phyloP scores from a whole-genome alignment of 2,113 vertebrate genomes.

The Pteruthius melanotis region DNA sequence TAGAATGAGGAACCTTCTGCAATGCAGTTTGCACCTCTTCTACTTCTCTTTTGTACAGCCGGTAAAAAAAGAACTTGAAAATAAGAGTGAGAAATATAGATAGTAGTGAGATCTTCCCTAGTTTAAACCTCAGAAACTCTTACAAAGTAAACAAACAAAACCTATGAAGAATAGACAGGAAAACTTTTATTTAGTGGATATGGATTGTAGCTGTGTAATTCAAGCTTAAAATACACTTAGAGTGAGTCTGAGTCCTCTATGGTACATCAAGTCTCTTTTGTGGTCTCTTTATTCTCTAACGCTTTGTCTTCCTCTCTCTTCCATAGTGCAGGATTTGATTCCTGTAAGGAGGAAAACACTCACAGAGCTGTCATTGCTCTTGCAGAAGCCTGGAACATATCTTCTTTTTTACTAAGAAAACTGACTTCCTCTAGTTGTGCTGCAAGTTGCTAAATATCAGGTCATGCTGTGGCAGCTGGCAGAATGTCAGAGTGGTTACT shows the following conservation, averaged over 20 bases:
- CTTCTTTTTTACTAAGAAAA: slow-evolving; percentile 10
- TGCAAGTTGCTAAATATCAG: neutral
- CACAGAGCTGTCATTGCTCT: neutral
- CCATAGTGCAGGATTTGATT: neutral
- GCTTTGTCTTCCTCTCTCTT: neutral
- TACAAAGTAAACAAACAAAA: neutral
- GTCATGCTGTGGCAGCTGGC: slow-evolving; percentile 5
- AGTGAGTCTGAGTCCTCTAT: neutral
- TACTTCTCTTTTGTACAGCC: neutral
- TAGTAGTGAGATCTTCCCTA: neutral
- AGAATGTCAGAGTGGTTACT: neutral
- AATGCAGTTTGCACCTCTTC: neutral
- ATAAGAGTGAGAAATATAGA: neutral
- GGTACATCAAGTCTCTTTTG: neutral
- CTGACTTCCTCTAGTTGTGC: neutral
- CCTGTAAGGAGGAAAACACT: neutral
- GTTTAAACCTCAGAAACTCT: neutral
- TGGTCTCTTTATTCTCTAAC: neutral
- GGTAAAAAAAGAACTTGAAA: neutral
- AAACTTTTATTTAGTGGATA: neutral
- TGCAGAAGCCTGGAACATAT: neutral
- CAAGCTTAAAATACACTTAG: neutral
- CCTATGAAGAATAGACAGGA: neutral
- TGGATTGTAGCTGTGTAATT: neutral
- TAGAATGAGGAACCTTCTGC: neutral